A percentile compares a stretch with the other conserved stretches of the same genome.
Evolutionary conservation across 2,113 vertebrate species (phyloP).

Genomic region (Donacobius atricapilla): DNA sequence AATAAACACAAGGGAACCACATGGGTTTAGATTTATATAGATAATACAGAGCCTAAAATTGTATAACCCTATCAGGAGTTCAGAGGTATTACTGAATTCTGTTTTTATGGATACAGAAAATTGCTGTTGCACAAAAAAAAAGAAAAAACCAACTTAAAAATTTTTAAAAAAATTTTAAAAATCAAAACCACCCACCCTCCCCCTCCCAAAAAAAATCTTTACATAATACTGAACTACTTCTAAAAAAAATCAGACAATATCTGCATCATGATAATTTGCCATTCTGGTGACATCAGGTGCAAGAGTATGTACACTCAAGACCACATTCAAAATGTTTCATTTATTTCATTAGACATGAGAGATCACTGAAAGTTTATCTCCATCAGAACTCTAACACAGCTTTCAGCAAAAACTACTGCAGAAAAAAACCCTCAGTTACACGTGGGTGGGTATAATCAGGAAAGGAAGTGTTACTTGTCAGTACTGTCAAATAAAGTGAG

Average conservation of each 20-base stretch:
- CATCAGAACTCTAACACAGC: not conserved
- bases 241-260: not conserved
- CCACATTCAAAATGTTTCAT: not conserved
- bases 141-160: too few relatives aligned
- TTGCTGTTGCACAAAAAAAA: not conserved
- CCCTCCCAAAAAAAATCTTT: too few relatives aligned
- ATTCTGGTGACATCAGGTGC: not conserved
- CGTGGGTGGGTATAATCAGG: constrained; percentile 28
- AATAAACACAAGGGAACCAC: not conserved
- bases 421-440: not conserved
- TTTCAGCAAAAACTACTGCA: not conserved
- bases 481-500: constrained; percentile 25
- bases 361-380: not conserved
- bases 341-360: not conserved
- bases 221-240: not conserved
- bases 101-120: not conserved
- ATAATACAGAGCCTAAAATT: not conserved
- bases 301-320: not conserved
- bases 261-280: not conserved
- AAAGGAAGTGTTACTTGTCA: constrained; percentile 46
- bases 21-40: not conserved
- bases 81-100: not conserved
- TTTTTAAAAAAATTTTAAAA: too few relatives aligned
- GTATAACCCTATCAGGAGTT: not conserved
- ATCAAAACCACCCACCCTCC: too few relatives aligned